Evolutionary conservation across 2,113 vertebrate species (phyloP), one percentile per base, ranked within the genome.

Genomic region (Bambusicola thoracicus): DNA sequence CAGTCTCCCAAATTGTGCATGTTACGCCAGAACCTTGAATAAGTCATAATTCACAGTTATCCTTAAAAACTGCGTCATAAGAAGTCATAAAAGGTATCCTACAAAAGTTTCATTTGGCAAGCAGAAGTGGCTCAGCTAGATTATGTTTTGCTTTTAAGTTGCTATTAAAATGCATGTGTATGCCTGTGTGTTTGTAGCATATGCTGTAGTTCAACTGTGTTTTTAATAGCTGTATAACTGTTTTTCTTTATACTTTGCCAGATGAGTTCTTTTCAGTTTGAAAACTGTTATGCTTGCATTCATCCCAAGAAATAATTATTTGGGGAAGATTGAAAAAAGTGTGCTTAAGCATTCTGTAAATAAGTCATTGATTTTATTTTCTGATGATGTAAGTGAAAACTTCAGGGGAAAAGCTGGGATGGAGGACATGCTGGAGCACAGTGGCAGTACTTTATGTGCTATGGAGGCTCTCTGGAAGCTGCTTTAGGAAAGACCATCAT

Each of bases 221-320:
- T 94, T 95, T 93, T 95, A 93, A 93, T 94, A 93, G 88, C 88
- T 85, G 68, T 14, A 2, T 90, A 93, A 67, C 85, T 88, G 78
- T 61, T 92, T 96, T 93, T 85, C 66, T 88, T 73, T 78, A 13
- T 81, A 46, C 73, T 96, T 90, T 56, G 63, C 90, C 93, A 96
- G 89, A 88, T 95, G 69, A 93, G 75, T 93, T 91, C 72, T 91
- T 94, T 91, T 78, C 69, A 90, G 76, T 94, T 94, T 92, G 88
- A 95, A 96, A 90, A 92, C 88, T 86, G 82, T 94, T 90, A 36
- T 20, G 65, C 83, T 95, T 93, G 80, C 73, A 74, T 95, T 90
- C 92, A 86, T 92, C 88, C 80, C 85, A 78, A 90, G 65, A 70
- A 94, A 93, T 78, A 84, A 81, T 93, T 90, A 79, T 65, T 94